Evolutionary conservation across 2,888 invertebrate genomes (phyloP), one percentile per base, ranked within the genome.

Genomic region (Drosophila eohydei): DNA sequence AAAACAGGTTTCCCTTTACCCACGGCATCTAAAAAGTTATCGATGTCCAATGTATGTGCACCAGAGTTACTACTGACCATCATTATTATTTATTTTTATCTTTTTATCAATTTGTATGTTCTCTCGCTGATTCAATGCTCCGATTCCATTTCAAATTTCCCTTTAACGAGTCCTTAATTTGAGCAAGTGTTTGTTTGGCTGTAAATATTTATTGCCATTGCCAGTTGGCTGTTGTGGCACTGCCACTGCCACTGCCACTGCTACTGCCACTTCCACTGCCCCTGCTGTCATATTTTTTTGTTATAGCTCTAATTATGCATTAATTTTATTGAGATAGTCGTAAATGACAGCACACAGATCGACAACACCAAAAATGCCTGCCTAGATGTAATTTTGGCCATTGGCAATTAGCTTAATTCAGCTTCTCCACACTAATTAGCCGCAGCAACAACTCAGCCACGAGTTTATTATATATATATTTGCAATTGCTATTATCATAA

Each of bases 141-240:
- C 51, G 59, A 60, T 60, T 79, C 78, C 74, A 88, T 88, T 88
- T 14, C 46, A 28, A 81, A 83, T 88, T 83, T 82, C 75, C 71
- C 78, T 89, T 88, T 89, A 82, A 86, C 88, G 83, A 88, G 86
- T 89, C 85, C 87, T 89, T 88, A 88, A 88, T 88, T 88, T 80
- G 74, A 77, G 80, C 88, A 88, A 89, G 87, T 88, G 86, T 87
- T 89, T 85, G 85, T 79, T 85, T 78, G 81, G 87, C 76, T 88
- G 86, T 87, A 89, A 87, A 89, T 89, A 85, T 88, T 88, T 89
- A 88, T 88, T 74, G 73, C 75, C 71, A 58, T 71, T 67, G 71
- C 43, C 73, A 57, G 50, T 46, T 38, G 59, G 48, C 62, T 58
- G 67, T 54, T 65, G 38, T 63, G 65, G 65, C 57, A 69, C 70